phyloP scores from a whole-genome alignment of 2,888 invertebrate genomes.

The Amphipoea oculea region DNA sequence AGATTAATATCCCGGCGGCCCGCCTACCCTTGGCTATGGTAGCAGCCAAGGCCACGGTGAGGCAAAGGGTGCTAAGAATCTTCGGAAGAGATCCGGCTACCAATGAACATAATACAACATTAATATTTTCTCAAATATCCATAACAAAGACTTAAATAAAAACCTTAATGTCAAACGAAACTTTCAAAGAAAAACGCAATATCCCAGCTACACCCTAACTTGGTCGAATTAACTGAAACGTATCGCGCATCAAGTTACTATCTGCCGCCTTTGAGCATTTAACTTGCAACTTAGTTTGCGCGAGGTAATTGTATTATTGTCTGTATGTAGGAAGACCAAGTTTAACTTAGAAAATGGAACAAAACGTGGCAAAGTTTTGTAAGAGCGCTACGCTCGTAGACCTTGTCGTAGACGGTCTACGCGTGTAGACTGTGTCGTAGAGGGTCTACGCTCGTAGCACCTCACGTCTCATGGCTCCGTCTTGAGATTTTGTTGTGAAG shows the following conservation, averaged over 20 bases:
- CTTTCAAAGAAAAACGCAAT: constrained; percentile 28
- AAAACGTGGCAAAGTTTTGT: constrained; percentile 21
- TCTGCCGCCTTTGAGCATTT: constrained; percentile 67
- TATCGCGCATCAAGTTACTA: constrained; percentile 64
- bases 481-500: background rate
- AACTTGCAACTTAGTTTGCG: constrained; percentile 68
- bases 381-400: background rate
- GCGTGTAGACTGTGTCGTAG: constrained; percentile 1
- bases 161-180: background rate
- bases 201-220: constrained; percentile 22
- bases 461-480: background rate
- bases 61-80: too few relatives aligned
- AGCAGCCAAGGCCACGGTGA: too few relatives aligned
- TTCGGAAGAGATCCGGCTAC: too few relatives aligned
- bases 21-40: too few relatives aligned
- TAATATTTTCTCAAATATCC: background rate
- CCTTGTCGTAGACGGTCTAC: background rate
- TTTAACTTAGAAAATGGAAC: background rate
- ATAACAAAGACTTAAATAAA: background rate
- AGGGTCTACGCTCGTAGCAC: background rate
- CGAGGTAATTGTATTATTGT: constrained; percentile 68
- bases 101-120: background rate
- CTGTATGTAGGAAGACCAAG: constrained; percentile 56
- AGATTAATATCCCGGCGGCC: too few relatives aligned
- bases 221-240: constrained; percentile 63